Percentiles rank a stretch among this genome's conserved stretches.
Evolutionary conservation across 92 coral and sea anemone genomes (phyloP).

Genomic region (Nematostella vectensis): DNA sequence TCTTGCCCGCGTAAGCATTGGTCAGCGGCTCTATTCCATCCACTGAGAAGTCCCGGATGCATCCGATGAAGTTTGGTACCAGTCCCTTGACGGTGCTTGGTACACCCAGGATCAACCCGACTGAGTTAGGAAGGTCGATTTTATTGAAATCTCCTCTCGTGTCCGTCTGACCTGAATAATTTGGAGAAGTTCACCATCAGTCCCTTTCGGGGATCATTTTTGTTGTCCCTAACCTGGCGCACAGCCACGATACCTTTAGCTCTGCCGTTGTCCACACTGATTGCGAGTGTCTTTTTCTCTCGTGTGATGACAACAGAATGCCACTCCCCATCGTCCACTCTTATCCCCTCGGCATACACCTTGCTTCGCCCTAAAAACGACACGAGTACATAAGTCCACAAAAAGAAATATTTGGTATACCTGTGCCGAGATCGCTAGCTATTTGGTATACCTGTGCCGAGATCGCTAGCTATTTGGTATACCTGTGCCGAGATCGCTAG

Average conservation of each 20-base stretch:
- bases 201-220: no score
- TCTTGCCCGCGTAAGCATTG: slow-evolving; percentile 51
- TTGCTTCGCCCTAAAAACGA: slow-evolving; percentile 20
- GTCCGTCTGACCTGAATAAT: slow-evolving; percentile 19
- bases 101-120: slow-evolving; percentile 69
- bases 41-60: slow-evolving; percentile 70
- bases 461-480: no score
- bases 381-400: neutral
- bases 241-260: no score
- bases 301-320: slow-evolving; percentile 69
- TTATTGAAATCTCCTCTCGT: slow-evolving; percentile 75
- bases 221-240: no score
- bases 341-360: slow-evolving; percentile 15
- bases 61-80: slow-evolving; percentile 71
- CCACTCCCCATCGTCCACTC: slow-evolving; percentile 78
- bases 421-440: no score
- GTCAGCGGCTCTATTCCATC: slow-evolving; percentile 83
- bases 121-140: slow-evolving; percentile 62
- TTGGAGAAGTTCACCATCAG: no score
- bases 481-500: no score
- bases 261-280: slow-evolving; percentile 52
- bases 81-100: slow-evolving; percentile 44
- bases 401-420: neutral
- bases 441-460: no score
- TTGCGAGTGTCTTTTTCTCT: slow-evolving; percentile 20